Evolutionary conservation across 2,888 invertebrate genomes (phyloP).

Genomic region (Tubulanus polymorphus): DNA sequence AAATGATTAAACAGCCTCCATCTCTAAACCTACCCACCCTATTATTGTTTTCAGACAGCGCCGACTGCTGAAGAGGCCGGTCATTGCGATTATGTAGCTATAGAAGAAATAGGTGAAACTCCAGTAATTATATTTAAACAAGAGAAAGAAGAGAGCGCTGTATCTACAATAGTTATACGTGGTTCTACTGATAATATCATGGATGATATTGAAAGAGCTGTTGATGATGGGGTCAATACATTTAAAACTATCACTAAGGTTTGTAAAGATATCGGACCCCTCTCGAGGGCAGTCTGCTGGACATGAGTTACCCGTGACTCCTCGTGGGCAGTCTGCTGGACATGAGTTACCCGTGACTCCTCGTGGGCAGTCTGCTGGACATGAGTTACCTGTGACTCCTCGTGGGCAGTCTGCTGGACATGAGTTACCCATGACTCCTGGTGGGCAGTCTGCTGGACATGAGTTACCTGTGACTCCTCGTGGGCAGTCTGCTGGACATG

Average conservation of each 20-base stretch:
- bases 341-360: no score
- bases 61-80: constrained; percentile 89
- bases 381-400: no score
- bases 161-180: constrained; percentile 89
- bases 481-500: no score
- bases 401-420: no score
- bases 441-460: no score
- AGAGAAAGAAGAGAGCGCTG: constrained; percentile 72
- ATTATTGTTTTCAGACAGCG: constrained; percentile 56
- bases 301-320: no score
- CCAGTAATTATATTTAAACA: constrained; percentile 89
- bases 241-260: constrained; percentile 85
- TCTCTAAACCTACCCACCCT: background rate
- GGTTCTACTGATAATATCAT: constrained; percentile 97
- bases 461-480: no score
- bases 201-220: constrained; percentile 97
- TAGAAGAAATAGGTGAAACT: constrained; percentile 95
- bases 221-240: constrained; percentile 98
- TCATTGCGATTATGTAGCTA: constrained; percentile 79
- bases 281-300: constrained; percentile 96
- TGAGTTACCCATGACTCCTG: no score
- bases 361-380: no score
- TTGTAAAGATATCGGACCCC: constrained; percentile 60
- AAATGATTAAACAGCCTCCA: background rate
- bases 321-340: no score